Percentiles rank a stretch among this genome's conserved stretches.
These are phyloP conservation scores for Champsocephalus esox DNA, from an alignment of 2,797 vertebrate genomes.

Conservation along the genomic window DNA sequence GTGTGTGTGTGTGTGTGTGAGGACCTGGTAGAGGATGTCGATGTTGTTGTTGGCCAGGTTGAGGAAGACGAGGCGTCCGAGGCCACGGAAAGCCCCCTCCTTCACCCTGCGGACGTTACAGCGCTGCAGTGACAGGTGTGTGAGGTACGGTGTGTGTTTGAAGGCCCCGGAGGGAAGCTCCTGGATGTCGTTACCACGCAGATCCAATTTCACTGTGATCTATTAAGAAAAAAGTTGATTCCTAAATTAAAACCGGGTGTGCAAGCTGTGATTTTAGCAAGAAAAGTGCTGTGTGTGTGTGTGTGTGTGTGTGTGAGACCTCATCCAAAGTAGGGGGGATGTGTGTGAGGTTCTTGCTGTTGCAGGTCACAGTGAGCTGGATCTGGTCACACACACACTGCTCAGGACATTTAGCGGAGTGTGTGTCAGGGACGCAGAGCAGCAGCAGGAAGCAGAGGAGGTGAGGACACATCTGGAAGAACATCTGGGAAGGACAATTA, in stretches of 20 bases:
- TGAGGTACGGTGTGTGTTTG: constrained; percentile 88
- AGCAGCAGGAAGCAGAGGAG: constrained; percentile 68
- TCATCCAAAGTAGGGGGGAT: constrained; percentile 87
- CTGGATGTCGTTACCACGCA: constrained; percentile 87
- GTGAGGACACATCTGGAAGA: constrained; percentile 36
- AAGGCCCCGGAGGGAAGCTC: constrained; percentile 86
- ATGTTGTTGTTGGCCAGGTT: constrained; percentile 92
- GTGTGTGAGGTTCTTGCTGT: constrained; percentile 87
- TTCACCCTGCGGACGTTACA: constrained; percentile 88
- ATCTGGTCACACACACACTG: constrained; percentile 91
- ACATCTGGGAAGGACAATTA: constrained; percentile 56
- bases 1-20: not conserved
- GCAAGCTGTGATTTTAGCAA: too few relatives aligned
- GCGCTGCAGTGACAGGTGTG: constrained; percentile 89
- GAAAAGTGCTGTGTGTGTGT: not conserved
- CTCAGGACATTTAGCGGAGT: constrained; percentile 83
- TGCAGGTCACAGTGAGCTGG: constrained; percentile 85
- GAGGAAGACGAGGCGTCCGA: constrained; percentile 91
- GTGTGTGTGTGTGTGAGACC: constrained; percentile 74
- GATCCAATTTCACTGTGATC: constrained; percentile 91
- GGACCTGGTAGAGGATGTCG: constrained; percentile 88
- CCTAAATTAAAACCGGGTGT: too few relatives aligned
- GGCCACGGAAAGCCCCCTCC: constrained; percentile 92
- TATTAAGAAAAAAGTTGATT: constrained; percentile 46
- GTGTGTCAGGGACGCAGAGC: not conserved